These are phyloP conservation scores for Lepus americanus DNA, from an alignment of 2,113 vertebrate species.

Conservation along the genomic window DNA sequence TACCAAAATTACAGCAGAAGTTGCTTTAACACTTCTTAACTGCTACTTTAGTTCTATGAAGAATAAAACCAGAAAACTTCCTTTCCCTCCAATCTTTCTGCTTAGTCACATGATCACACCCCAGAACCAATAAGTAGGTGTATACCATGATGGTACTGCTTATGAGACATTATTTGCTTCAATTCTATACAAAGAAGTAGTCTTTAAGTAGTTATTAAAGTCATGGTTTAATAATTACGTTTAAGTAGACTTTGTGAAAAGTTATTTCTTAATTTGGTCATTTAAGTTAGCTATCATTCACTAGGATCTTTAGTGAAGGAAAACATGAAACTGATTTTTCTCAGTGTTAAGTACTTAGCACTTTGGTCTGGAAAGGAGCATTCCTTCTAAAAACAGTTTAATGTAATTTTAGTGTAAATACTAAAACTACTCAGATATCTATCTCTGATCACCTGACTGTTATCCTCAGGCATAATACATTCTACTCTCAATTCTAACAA, in stretches of 20 bases:
- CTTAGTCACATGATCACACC: constrained; percentile 13
- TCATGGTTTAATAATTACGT: constrained; percentile 47
- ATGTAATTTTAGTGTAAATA: neutral
- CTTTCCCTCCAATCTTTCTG: constrained; percentile 19
- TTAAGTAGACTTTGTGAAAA: constrained; percentile 42
- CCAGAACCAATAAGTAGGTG: neutral
- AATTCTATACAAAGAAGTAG: constrained; percentile 1
- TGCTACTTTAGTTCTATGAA: constrained; percentile 1
- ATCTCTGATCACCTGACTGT: constrained; percentile 7
- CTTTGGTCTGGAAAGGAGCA: neutral
- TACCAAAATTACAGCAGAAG: constrained; percentile 13
- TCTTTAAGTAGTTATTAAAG: constrained; percentile 27
- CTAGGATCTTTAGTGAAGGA: constrained; percentile 9
- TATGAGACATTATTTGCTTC: neutral
- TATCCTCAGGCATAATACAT: neutral
- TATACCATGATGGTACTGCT: neutral
- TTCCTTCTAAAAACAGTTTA: neutral
- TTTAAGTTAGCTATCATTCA: constrained; percentile 50
- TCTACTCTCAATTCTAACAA: neutral
- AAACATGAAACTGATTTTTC: constrained; percentile 28
- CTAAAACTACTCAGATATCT: constrained; percentile 22
- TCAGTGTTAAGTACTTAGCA: constrained; percentile 16
- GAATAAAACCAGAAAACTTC: constrained; percentile 48
- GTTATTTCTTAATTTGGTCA: constrained; percentile 39
- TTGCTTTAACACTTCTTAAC: constrained; percentile 7